These are phyloP conservation scores for Muntiacus muntjak DNA, from an alignment of 2,113 vertebrate genomes.

Conservation along the genomic window DNA sequence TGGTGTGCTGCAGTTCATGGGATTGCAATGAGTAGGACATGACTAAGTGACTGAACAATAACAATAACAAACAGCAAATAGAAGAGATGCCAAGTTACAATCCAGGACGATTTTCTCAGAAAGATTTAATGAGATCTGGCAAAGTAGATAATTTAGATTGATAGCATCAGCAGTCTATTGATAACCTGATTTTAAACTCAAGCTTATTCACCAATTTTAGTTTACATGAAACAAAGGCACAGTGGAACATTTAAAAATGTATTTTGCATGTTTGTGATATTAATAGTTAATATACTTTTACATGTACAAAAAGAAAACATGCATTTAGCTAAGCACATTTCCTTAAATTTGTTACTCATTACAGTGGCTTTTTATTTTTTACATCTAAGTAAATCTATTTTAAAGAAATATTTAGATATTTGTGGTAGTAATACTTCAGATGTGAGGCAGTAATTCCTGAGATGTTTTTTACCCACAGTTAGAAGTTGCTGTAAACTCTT, in stretches of 20 bases:
- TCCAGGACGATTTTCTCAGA: neutral
- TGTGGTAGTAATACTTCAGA: neutral
- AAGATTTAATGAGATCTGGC: neutral
- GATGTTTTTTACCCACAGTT: neutral
- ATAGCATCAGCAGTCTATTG: neutral
- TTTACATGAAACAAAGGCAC: neutral
- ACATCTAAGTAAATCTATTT: neutral
- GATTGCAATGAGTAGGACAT: neutral
- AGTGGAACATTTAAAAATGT: neutral
- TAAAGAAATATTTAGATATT: neutral
- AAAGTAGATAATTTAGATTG: neutral
- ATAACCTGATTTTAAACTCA: neutral
- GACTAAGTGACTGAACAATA: neutral
- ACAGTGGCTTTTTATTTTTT: neutral
- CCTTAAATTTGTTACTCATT: neutral
- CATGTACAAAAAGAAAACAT: neutral
- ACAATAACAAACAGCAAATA: neutral
- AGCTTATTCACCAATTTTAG: neutral
- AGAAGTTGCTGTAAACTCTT: neutral
- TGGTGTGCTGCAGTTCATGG: neutral
- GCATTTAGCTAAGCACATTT: neutral
- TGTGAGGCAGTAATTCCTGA: neutral
- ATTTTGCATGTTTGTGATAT: neutral
- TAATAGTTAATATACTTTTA: neutral
- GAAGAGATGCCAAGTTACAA: neutral